Evolutionary conservation across 2,797 vertebrate species (phyloP).

Genomic region (Varecia variegata): DNA sequence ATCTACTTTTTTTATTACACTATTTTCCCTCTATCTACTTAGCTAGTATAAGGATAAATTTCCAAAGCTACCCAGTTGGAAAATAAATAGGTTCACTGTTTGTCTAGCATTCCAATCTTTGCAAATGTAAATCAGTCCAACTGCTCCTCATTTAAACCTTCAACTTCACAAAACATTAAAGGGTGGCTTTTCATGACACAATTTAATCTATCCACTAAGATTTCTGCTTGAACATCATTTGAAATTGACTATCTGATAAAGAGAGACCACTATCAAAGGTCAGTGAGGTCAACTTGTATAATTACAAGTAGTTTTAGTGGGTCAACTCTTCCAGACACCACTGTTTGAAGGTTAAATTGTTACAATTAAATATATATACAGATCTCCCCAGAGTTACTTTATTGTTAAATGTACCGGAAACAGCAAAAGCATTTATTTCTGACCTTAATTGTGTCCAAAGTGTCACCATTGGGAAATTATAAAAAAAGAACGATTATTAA

Average conservation of each 20-base stretch:
- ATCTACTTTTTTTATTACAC: constrained; percentile 87
- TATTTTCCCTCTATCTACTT: constrained; percentile 86
- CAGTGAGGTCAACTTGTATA: constrained; percentile 84
- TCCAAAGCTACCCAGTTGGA: constrained; percentile 88
- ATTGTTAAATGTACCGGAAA: constrained; percentile 86
- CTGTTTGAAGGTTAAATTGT: constrained; percentile 91
- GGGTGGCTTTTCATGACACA: constrained; percentile 86
- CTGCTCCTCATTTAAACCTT: constrained; percentile 87
- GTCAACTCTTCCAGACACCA: constrained; percentile 84
- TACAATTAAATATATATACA: constrained; percentile 89
- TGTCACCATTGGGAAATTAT: constrained; percentile 82
- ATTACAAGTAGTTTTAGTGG: constrained; percentile 87
- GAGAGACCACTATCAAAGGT: constrained; percentile 83
- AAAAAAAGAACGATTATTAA: constrained; percentile 66
- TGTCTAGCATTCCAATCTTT: constrained; percentile 88
- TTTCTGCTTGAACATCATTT: constrained; percentile 86
- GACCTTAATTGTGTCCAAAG: constrained; percentile 83
- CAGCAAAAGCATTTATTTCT: constrained; percentile 83
- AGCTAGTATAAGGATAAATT: constrained; percentile 87
- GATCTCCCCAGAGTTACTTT: constrained; percentile 81
- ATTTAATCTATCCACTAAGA: constrained; percentile 89
- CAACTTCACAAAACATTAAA: constrained; percentile 90
- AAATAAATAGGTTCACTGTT: constrained; percentile 88
- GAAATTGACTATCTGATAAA: constrained; percentile 90
- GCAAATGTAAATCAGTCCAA: constrained; percentile 88